Base-by-base conservation (phyloP, 2,797 vertebrate genomes). In the Xenentodon cancila region DNA sequence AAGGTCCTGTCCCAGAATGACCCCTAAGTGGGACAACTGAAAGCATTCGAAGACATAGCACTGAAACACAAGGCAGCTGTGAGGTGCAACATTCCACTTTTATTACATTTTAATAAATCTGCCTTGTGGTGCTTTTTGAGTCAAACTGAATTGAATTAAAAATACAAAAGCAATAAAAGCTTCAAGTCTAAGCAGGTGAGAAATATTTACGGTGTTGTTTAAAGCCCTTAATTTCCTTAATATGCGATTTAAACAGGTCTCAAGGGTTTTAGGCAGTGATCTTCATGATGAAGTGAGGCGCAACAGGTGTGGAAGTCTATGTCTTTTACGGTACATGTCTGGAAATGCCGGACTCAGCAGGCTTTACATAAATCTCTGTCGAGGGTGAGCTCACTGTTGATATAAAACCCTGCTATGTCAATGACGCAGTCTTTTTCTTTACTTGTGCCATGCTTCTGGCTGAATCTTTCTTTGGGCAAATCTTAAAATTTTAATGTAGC, bases 291-390 rank as follows among this genome's bases (percentile, higher is more conserved):
- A 56, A 74, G n/a, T 48, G 27, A 32, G 43, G 53, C 37, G 25
- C 17, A 69, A 70, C 52, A 71, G 72, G 57, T 64, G 75, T 63
- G 55, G 25, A 20, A 1, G 9, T 46, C 27, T 59, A 5, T 25
- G n/a, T 25, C 5, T 73, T 34, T 54, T 25, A 58, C 37, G 32
- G 18, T 21, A 18, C 9, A 53, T 6, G 18, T n/a, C 16, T 57
- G 54, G n/a, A 21, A 70, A 53, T 7, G 5, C 19, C 57, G 46
- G 53, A 69, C 15, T 64, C 48, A 48, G 59, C 5, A 25, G 51
- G 7, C 13, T 16, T 40, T 16, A 34, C n/a, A 17, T 43, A 63
- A 43, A 46, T 25, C 25, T 3, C 25, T 25, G 25, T 25, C 25
- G 25, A 25, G 49, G 18, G 25, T 42, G 42, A 67, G 11, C 40